Evolutionary conservation across 2,797 vertebrate species (phyloP).

Genomic region (Phalanger gymnotis): DNA sequence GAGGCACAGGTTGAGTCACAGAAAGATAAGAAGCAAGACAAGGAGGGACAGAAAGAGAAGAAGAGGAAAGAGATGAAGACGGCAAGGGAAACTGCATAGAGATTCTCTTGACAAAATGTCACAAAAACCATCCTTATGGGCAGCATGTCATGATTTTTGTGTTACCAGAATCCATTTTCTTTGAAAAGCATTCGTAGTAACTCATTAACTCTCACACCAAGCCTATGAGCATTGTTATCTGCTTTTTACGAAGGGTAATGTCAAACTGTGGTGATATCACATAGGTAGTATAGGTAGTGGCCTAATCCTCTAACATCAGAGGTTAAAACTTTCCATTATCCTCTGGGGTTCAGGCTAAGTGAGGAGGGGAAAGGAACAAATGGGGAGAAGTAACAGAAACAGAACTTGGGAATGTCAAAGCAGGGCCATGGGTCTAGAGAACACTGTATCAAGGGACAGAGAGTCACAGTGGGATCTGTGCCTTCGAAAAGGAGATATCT

Average conservation of each 20-base stretch:
- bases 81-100: not conserved
- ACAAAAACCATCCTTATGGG: not conserved
- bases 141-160: rapidly evolving
- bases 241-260: not conserved
- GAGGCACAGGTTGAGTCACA: not conserved
- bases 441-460: rapidly evolving
- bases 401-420: rapidly evolving
- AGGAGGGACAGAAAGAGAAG: not conserved
- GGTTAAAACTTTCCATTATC: not conserved
- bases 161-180: not conserved
- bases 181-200: not conserved
- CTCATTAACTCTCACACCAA: not conserved
- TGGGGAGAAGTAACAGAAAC: not conserved
- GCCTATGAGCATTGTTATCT: rapidly evolving
- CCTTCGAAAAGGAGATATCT: not conserved
- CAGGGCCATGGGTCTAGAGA: too few species aligned
- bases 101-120: not conserved
- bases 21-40: not conserved
- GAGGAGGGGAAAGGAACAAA: not conserved
- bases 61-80: not conserved
- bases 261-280: not conserved
- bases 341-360: not conserved
- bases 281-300: not conserved
- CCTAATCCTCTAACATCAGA: not conserved
- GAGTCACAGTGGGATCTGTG: not conserved